Evolutionary conservation across 2,113 vertebrate species (phyloP), one percentile per base, ranked within the genome.

Genomic region (Petromus typicus): DNA sequence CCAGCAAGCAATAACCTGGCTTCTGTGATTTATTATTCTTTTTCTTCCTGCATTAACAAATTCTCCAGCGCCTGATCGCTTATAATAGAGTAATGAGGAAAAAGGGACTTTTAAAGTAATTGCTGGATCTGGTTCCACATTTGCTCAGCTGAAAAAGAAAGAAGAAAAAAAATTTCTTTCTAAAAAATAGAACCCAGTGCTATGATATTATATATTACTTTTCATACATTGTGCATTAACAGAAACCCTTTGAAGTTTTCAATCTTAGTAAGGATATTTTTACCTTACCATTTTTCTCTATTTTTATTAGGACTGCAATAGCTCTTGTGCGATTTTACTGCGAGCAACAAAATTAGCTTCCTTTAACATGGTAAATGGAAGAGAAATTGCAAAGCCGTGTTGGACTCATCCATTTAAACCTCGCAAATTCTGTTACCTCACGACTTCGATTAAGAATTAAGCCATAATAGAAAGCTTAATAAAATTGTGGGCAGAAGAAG

Each of bases 381-480:
- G 45, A 57, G 1, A 3, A 51, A 57, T 23, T 73, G 12, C 7
- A 34, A 89, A 14, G 30, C 11, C n/a, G 7, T 23, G 37, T 51
- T 27, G 5, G 25, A 7, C 4, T 43, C 48, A 7, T 54, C 2
- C 0, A 79, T 79, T 63, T 56, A 54, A 7, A 45, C 27, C 76
- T 48, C 7, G 5, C 83, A 59, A 34, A 57, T 10, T 6, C 16
- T 84, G 84, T 97, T 91, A 0, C 78, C 87, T 69, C 57, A 67
- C n/a, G n/a, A 56, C 6, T 5, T 92, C 86, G 92, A 25, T 80
- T 9, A 91, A 79, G 18, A 90, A 92, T 37, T 27, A 95, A 11
- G 63, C 51, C 69, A 82, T 57, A 61, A 78, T 64, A 91, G 73
- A 73, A 2, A 8, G 71, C 89, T 59, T 34, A 86, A 89, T 1